Base-by-base conservation (phyloP, 2,113 vertebrate species). In the Elachura formosa region DNA sequence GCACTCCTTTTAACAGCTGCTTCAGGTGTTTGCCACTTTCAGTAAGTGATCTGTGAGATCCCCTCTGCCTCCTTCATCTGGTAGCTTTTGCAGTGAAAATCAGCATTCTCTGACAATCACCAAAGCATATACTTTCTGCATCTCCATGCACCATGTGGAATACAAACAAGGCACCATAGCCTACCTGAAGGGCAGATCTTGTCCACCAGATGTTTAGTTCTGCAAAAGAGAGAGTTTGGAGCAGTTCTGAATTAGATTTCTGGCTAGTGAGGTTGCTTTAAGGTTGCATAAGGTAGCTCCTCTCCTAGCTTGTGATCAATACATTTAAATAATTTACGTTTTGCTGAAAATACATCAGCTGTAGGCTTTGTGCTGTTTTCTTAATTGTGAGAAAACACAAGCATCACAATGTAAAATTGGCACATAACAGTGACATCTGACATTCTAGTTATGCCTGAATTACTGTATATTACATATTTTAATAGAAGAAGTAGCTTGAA, bases 271-370 rank as follows among this genome's bases (percentile, higher is more conserved):
- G n/a, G 17, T 26, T 2, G 4, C 23, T 29, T 83, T 22, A 55
- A 69, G 7, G 10, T 28, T 54, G 13, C 13, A 23, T 41, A 21
- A 1, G 1, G 20, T 34, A 26, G 4, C 2, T 68, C 8, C 12
- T 84, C 26, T 90, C 17, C 20, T 34, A 55, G 4, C 2, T 22
- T 59, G 29, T 67, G 26, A 76, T 34, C 23, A 76, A 76, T 68
- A 59, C 21, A 25, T 14, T 85, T 75, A 40, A 56, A 64, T 21
- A 2, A 33, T 38, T 56, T 76, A 51, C 55, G 18, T 5, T 7
- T 68, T 63, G 10, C 5, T 79, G 28, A 8, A 41, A 64, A 84
- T 55, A 56, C 25, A 9, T 5, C 51, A 64, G 12, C 29, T 56
- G 31, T 34, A 55, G 4, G 9, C 55, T 80, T 67, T 22, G 28